Conservation (phyloP, 64 coral and sea anemone genomes). For the Dendronephthya gigantea region DNA sequence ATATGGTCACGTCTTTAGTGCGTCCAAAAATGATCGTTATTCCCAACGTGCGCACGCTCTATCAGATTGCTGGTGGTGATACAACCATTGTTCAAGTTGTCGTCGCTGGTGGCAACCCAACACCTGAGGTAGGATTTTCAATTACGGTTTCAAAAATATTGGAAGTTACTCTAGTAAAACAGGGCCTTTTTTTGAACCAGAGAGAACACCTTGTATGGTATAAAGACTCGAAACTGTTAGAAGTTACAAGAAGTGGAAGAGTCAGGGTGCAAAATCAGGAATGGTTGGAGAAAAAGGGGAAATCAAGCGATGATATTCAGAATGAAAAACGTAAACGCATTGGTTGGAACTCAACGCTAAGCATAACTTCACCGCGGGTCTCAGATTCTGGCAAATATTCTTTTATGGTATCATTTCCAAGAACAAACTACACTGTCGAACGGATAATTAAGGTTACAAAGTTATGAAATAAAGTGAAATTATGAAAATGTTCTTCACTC, state of each 20-base stretch:
- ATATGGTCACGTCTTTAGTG: neutral
- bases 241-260: neutral
- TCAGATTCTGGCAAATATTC: neutral
- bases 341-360: neutral
- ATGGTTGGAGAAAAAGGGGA: neutral
- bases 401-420: slow-evolving; percentile 8
- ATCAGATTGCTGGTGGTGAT: slow-evolving; percentile 12
- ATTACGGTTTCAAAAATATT: neutral
- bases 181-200: neutral
- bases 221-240: neutral
- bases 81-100: neutral
- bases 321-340: neutral
- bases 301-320: neutral
- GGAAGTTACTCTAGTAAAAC: neutral
- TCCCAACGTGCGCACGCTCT: neutral
- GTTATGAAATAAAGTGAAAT: no score
- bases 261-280: neutral
- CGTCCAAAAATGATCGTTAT: neutral
- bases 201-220: neutral
- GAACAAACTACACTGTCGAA: slow-evolving; percentile 4
- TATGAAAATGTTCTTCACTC: neutral
- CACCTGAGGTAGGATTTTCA: neutral
- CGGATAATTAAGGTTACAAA: neutral
- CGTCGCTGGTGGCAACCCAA: neutral
- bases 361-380: neutral